These are phyloP conservation scores for Acrobasis suavella DNA, from an alignment of 2,888 invertebrate species.

Conservation along the genomic window DNA sequence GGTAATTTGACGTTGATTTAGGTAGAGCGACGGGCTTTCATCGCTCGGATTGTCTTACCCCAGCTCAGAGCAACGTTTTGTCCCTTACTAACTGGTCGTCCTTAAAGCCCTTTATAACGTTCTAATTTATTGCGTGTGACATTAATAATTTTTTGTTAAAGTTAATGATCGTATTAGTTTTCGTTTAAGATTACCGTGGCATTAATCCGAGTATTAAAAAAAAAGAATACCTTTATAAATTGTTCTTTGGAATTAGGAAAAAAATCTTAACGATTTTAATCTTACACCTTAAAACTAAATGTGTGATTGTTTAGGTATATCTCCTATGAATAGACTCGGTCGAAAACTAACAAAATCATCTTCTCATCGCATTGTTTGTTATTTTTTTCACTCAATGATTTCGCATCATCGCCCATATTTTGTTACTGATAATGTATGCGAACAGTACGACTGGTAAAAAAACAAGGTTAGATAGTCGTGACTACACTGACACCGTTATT, in stretches of 20 bases:
- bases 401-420: too few species aligned
- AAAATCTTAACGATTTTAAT: not conserved
- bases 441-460: too few species aligned
- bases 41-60: slow-evolving; percentile 71
- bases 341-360: too few species aligned
- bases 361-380: too few species aligned
- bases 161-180: slow-evolving; percentile 35
- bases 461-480: too few species aligned
- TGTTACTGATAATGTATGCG: too few species aligned
- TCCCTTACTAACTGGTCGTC: slow-evolving; percentile 42
- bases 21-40: slow-evolving; percentile 66
- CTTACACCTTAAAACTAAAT: not conserved
- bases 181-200: slow-evolving; percentile 29
- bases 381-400: too few species aligned
- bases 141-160: slow-evolving; percentile 48
- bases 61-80: slow-evolving; percentile 54
- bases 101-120: slow-evolving; percentile 53
- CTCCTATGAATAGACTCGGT: not conserved
- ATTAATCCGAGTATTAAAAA: slow-evolving; percentile 13
- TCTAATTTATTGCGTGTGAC: slow-evolving; percentile 59
- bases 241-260: not conserved
- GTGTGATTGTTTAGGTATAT: not conserved
- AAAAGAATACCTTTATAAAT: not conserved
- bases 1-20: slow-evolving; percentile 82
- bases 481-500: too few species aligned